Evolutionary conservation across 2,797 vertebrate genomes (phyloP), one percentile per base, ranked within the genome.

Genomic region (Eulemur rubriventer): DNA sequence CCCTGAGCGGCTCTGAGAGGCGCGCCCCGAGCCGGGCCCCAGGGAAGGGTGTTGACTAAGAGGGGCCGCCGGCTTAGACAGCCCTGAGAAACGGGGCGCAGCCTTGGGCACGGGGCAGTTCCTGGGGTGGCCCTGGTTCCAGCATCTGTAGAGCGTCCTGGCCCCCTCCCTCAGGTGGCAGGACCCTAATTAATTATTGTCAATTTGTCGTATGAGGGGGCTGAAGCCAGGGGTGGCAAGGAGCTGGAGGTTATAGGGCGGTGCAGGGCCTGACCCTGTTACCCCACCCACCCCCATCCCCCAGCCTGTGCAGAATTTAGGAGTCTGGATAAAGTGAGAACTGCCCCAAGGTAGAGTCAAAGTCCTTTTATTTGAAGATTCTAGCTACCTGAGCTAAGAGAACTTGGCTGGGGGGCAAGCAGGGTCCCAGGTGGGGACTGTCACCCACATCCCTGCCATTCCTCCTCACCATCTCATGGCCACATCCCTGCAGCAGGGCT

Each of bases 141-240:
- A 20, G 43, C 38, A 0, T 22, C 75, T 2, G 80, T 0, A 33
- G 73, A 22, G 67, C 0, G 43, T 0, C 18, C 33, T 0, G 22
- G 38, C 6, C 46, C 46, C n/a, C 16, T 43, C 43, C 82, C 52
- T 20, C 3, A 1, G 38, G 41, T 33, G 2, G 22, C 48, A 0
- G 57, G 46, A 65, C 69, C 59, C 89, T 63, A 0, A 35, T 0
- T 5, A 65, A 9, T n/a, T 16, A 6, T 41, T 2, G 13, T 14
- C 1, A 11, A 0, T 35, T 43, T 14, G 75, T 50, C 70, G 22
- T 6, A 16, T 9, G 46, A 26, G 17, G 30, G 48, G 57, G 59
- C 8, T 4, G 30, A 50, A 33, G 63, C 14, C 35, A 14, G 38
- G 61, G 50, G 7, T 14, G 76, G 46, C 46, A 63, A n/a, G 75